Evolutionary conservation across 2,888 invertebrate genomes (phyloP).

Genomic region (Rhamnusium bicolor): DNA sequence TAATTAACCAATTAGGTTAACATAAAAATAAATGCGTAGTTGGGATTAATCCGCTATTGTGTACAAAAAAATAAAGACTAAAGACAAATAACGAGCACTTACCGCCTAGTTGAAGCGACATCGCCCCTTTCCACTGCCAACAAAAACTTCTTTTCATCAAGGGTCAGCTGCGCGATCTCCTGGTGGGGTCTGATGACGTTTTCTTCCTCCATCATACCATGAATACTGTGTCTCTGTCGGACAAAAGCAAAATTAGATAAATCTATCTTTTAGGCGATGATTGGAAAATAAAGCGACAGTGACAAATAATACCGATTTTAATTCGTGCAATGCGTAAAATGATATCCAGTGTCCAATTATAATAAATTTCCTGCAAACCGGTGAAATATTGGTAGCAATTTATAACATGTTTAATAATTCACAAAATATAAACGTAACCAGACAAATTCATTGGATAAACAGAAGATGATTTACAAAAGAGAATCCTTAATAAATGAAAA

Average conservation of each 20-base stretch:
- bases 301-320: constrained; percentile 11
- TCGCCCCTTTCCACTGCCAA: constrained; percentile 97
- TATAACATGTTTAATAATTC: neutral
- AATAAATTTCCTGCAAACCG: neutral
- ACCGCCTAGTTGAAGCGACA: constrained; percentile 92
- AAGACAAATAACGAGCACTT: constrained; percentile 55
- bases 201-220: constrained; percentile 94
- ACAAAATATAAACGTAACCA: neutral
- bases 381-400: neutral
- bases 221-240: constrained; percentile 86
- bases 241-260: constrained; percentile 25
- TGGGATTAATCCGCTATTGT: neutral
- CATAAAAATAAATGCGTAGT: neutral
- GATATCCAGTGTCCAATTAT: constrained; percentile 1
- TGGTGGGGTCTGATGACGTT: constrained; percentile 92
- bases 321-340: constrained; percentile 13
- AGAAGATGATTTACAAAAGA: neutral
- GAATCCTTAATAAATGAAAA: neutral
- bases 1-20: neutral
- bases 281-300: constrained; percentile 7
- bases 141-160: constrained; percentile 95
- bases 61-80: neutral
- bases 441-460: too few relatives aligned
- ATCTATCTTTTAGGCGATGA: constrained; percentile 2
- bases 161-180: constrained; percentile 85